Evolutionary conservation across 2,113 vertebrate species (phyloP).

Genomic region (Bothrops jararaca): DNA sequence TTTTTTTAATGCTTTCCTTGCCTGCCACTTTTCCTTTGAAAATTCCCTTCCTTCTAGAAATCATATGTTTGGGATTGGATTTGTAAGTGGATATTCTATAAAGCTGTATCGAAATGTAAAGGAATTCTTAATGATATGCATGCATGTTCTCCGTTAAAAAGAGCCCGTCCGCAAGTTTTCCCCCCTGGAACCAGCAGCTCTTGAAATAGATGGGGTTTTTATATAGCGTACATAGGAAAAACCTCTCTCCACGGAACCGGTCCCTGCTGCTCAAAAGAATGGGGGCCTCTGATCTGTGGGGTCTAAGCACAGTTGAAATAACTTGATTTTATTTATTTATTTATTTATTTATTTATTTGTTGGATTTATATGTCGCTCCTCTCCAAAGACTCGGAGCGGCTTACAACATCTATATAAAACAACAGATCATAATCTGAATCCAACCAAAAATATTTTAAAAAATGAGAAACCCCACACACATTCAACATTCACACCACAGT

Average conservation of each 20-base stretch:
- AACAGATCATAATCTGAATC: no score
- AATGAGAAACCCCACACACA: no score
- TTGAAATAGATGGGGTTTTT: background rate
- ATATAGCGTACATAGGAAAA: background rate
- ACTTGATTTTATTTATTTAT: no score
- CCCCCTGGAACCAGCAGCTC: background rate
- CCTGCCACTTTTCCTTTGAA: background rate
- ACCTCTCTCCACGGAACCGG: no score
- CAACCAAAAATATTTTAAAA: no score
- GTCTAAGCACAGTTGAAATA: background rate
- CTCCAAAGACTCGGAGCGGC: no score
- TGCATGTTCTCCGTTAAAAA: background rate
- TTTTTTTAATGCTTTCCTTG: background rate
- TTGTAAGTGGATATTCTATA: background rate
- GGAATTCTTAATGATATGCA: background rate
- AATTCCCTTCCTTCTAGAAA: no score
- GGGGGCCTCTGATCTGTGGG: background rate
- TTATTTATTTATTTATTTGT: no score
- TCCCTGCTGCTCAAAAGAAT: no score
- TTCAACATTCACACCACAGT: no score
- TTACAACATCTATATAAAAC: no score
- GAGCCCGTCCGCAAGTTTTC: background rate
- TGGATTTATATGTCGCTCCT: no score
- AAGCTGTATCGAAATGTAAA: background rate
- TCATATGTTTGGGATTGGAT: background rate